phyloP scores from a whole-genome alignment of 2,113 vertebrate genomes.

The Propithecus coquereli region DNA sequence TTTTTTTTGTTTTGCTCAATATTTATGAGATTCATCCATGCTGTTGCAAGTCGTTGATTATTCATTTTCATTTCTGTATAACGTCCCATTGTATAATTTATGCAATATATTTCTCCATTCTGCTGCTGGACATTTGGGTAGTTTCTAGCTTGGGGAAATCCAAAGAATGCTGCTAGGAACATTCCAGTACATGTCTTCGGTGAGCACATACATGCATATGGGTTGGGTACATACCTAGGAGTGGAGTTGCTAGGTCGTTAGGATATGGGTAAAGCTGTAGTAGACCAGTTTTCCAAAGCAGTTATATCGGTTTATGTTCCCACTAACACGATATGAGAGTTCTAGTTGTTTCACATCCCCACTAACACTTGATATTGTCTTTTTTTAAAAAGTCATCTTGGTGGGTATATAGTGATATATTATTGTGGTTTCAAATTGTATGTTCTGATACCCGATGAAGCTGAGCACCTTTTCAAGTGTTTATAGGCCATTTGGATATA shows the following conservation, averaged over 20 bases:
- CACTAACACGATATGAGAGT: background rate
- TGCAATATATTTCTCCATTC: background rate
- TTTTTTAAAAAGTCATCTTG: background rate
- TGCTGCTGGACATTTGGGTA: background rate
- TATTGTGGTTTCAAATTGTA: background rate
- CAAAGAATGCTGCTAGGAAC: background rate
- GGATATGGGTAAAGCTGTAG: background rate
- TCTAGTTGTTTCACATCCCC: background rate
- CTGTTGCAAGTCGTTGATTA: background rate
- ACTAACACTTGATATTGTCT: background rate
- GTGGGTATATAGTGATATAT: background rate
- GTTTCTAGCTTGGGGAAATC: background rate
- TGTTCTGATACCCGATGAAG: background rate
- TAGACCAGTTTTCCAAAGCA: background rate
- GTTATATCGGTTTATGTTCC: fast-evolving
- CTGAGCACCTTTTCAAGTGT: background rate
- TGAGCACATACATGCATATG: background rate
- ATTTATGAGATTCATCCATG: background rate
- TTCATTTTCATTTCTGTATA: background rate
- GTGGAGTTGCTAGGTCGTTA: background rate
- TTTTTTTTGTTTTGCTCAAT: background rate
- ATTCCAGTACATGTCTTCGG: background rate
- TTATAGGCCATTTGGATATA: background rate
- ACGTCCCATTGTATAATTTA: background rate
- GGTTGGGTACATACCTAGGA: background rate